Conservation (phyloP, 2,113 vertebrate species). For the Tringa solitaria region DNA sequence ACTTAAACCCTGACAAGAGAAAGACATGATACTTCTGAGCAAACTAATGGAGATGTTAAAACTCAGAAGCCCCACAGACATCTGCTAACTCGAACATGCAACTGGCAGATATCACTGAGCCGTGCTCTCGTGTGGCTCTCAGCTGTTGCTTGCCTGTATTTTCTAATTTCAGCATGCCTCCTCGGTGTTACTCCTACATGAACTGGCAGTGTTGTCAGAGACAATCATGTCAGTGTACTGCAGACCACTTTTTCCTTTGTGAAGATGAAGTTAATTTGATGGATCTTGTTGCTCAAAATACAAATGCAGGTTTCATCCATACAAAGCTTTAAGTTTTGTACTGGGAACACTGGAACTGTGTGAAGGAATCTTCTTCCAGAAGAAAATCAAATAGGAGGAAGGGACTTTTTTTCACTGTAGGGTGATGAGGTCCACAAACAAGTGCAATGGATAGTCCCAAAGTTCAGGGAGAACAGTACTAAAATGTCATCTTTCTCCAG, state of each 20-base stretch:
- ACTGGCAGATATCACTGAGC: constrained; percentile 4
- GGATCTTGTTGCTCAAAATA: neutral
- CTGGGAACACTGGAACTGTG: neutral
- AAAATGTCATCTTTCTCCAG: neutral
- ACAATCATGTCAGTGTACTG: constrained; percentile 38
- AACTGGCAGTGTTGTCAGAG: constrained; percentile 65
- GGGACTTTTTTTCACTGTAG: neutral
- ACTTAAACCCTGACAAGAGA: neutral
- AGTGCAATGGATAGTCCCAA: neutral
- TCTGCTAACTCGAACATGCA: neutral
- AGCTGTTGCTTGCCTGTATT: constrained; percentile 40
- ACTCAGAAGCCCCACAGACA: neutral
- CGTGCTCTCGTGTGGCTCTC: neutral
- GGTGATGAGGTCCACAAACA: neutral
- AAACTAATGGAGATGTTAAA: constrained; percentile 19
- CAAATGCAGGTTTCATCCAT: neutral
- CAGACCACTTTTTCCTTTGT: constrained; percentile 26
- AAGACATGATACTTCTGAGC: neutral
- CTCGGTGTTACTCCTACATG: constrained; percentile 34
- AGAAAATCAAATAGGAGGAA: neutral
- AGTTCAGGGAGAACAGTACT: neutral
- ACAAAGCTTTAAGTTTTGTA: neutral
- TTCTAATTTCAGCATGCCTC: constrained; percentile 48
- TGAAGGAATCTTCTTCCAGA: neutral
- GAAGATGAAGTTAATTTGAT: constrained; percentile 19